A percentile compares a stretch with the other conserved stretches of the same genome.
phyloP scores from a whole-genome alignment of 2,113 vertebrate species.

The Cottus gobio region DNA sequence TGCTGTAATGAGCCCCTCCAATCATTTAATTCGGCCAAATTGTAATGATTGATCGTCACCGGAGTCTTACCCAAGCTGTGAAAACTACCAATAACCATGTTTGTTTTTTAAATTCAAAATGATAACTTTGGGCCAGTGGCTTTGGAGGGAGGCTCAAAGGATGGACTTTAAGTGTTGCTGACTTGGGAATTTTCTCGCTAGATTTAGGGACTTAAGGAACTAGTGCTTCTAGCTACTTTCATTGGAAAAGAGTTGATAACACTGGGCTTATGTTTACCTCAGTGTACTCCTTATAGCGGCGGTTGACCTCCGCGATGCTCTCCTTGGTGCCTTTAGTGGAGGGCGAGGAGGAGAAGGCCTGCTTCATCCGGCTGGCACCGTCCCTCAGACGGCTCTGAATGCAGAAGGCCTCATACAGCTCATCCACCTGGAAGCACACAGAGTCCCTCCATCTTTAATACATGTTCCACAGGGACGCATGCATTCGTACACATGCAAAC shows the following conservation, averaged over 20 bases:
- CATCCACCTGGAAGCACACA: conserved; percentile 88
- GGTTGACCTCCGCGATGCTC: conserved; percentile 93
- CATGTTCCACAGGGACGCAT: neutral
- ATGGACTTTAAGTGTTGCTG: neutral
- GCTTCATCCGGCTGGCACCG: conserved; percentile 97
- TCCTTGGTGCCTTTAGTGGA: conserved; percentile 94
- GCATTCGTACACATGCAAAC: neutral
- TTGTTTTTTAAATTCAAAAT: no score
- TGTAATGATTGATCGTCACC: neutral
- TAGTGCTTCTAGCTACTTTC: neutral
- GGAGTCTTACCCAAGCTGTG: no score
- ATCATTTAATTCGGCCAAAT: neutral
- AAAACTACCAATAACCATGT: no score
- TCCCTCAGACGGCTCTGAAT: conserved; percentile 96
- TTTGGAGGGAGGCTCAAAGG: neutral
- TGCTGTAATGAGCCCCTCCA: neutral
- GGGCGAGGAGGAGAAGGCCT: conserved; percentile 94
- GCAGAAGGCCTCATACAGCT: conserved; percentile 97
- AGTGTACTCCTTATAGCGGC: conserved; percentile 94
- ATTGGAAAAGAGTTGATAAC: neutral
- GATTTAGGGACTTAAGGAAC: neutral
- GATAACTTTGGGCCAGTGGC: neutral
- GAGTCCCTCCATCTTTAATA: conserved; percentile 29
- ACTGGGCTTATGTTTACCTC: conserved; percentile 85
- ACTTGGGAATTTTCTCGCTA: neutral